Base-by-base conservation (phyloP, 2,797 vertebrate genomes). In the Mormyrus hasselquistii region DNA sequence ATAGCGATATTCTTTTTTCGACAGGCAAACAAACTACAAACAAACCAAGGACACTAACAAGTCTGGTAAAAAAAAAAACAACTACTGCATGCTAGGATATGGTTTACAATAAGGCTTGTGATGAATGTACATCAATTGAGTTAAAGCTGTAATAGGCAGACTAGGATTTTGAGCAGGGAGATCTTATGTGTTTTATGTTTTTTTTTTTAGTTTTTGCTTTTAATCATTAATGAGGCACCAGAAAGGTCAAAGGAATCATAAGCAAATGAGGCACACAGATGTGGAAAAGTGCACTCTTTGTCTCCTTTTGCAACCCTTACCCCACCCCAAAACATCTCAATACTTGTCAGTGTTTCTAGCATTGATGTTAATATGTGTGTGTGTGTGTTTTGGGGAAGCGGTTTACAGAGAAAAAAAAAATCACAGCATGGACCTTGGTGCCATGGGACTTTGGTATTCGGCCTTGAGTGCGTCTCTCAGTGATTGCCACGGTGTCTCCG, bases 381-480 rank as follows among this genome's bases (percentile, higher is more conserved):
- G 8, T 49, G 47, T 49, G 47, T 49, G 5, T 1, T 3, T 41
- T 34, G 16, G 7, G 89, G 83, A 87, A 91, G 91, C 90, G 90
- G 86, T 92, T 65, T 65, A 65, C 59, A 12, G 59, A 65, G 59
- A 65, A 34, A 89, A 93, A 93, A 55, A 91, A 38, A 1, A 34
- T 76, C 34, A 38, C 90, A 55, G 65, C 90, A 91, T 90, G 89
- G 88, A 91, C 91, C 92, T 93, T 89, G 93, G 93, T 93, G 92
- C 92, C 90, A 83, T 53, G 88, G 91, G 92, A 90, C 59, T 94
- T 94, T 92, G 90, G 92, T 91, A 92, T 95, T 95, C 90, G 92
- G 91, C 92, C 94, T 93, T 92, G 92, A 94, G 93, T 94, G 94
- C 93, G 93, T 94, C 94, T 91, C 93, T 95, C 94, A 94, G 93